Evolutionary conservation across 2,888 invertebrate species (phyloP), one percentile per base, ranked within the genome.

Genomic region (Tenthredo scrophulariae): DNA sequence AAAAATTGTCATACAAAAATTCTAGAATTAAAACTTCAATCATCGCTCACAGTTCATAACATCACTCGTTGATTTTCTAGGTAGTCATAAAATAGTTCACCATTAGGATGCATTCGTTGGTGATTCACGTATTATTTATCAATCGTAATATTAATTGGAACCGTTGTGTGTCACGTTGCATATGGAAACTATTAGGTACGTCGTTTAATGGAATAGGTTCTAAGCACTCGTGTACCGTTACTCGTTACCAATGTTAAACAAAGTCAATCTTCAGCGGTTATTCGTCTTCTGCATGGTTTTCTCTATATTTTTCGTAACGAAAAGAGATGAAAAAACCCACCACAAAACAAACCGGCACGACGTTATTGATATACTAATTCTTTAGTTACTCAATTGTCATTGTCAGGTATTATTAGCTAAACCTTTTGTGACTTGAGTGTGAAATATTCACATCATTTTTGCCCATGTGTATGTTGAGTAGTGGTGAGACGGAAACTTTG

Each of bases 61-160:
- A 33, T 74, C 22, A 43, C 74, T 18, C 26, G 43, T n/a, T 22
- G 43, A 74, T 43, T 74, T 74, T 74, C 40, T 40, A 40, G 5
- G 40, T 40, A 40, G 22, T 40, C n/a, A 40, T 74, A 74, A 29
- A 74, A 74, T 26, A 3, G 10, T 74, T 43, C 22, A 22, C 18
- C 13, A 13, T 43, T 2, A 40, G 9, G 22, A 22, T 15, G 13
- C 2, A 74, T 74, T 22, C 13, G 40, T 15, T 26, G 22, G 15
- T 74, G 74, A 74, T 74, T 74, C 74, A 74, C 43, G 18, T 15
- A 74, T 43, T 43, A 43, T 40, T 43, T 74, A n/a, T 40, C 43
- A 74, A 74, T 74, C 74, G 4, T 74, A 9, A 74, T 29, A 74
- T 74, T 13, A 40, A 46, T 43, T n/a, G 4, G 43, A 43, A 46